A percentile compares a stretch with the other conserved stretches of the same genome.
phyloP scores from a whole-genome alignment of 1,140 invertebrate genomes.

The Mya arenaria region DNA sequence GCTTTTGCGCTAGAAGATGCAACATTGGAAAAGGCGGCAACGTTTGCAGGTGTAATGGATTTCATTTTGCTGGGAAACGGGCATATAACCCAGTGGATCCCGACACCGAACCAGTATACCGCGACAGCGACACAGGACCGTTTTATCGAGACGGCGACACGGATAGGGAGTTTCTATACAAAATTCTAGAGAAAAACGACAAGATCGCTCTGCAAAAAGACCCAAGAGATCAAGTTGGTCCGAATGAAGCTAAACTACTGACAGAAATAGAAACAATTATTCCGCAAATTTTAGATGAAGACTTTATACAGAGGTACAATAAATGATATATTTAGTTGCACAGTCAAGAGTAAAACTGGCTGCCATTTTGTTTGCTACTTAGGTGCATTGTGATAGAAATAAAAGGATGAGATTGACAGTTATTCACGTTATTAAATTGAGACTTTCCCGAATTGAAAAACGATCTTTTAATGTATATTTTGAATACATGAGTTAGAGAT shows the following conservation, averaged over 20 bases:
- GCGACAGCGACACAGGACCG: neutral
- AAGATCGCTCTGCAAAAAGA: constrained; percentile 1
- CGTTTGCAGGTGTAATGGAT: constrained; percentile 55
- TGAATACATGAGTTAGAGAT: too few species aligned
- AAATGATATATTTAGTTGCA: too few species aligned
- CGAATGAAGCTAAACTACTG: neutral
- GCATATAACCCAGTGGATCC: neutral
- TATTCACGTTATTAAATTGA: too few species aligned
- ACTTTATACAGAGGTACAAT: constrained; percentile 23
- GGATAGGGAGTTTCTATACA: constrained; percentile 1
- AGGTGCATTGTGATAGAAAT: too few species aligned
- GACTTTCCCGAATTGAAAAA: too few species aligned
- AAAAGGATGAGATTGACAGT: too few species aligned
- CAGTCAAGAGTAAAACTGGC: too few species aligned
- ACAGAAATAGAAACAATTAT: constrained; percentile 12
- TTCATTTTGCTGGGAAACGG: constrained; percentile 60
- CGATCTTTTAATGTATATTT: too few species aligned
- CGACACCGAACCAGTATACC: neutral
- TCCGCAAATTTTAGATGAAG: neutral
- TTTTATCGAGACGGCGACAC: neutral
- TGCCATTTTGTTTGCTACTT: too few species aligned
- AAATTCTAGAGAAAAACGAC: constrained; percentile 26
- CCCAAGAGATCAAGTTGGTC: neutral
- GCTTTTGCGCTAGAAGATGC: constrained; percentile 48
- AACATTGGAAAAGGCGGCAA: constrained; percentile 54